Evolutionary conservation across 1,140 invertebrate species (phyloP).

Genomic region (Rhopalosiphum padi): DNA sequence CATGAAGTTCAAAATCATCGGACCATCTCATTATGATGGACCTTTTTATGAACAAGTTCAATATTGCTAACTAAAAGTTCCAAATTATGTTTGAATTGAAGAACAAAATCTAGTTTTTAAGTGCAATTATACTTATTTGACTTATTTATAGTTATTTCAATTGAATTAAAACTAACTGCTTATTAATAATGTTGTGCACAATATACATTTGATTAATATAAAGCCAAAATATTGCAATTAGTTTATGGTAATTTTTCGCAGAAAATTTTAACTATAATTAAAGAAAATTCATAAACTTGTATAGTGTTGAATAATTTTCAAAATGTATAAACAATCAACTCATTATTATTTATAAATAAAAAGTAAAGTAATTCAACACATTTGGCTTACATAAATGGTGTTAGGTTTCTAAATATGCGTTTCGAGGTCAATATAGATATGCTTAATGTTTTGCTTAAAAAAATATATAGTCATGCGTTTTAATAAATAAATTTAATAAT

Average conservation of each 20-base stretch:
- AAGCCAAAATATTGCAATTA: not conserved
- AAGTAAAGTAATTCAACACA: not conserved
- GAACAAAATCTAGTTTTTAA: not conserved
- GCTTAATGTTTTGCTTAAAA: not conserved
- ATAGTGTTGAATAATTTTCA: not conserved
- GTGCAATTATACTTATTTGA: not conserved
- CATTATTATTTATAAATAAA: conserved; percentile 7
- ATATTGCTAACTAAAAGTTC: not conserved
- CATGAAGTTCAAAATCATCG: not conserved
- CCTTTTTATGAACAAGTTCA: not conserved
- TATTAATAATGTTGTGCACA: not conserved
- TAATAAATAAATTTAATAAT: conserved; percentile 4
- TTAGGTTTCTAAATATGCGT: not conserved
- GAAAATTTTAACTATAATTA: not conserved
- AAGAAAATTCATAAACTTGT: not conserved
- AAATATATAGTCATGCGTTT: not conserved
- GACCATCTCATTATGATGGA: not conserved
- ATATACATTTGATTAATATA: not conserved
- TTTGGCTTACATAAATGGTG: not conserved
- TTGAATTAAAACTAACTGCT: not conserved
- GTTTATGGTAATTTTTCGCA: not conserved
- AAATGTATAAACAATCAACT: conserved; percentile 10
- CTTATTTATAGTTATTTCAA: not conserved
- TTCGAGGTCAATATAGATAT: conserved; percentile 2
- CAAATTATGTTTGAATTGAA: not conserved